These are phyloP conservation scores for Halictus ligatus DNA, from an alignment of 2,888 invertebrate genomes.

Conservation along the genomic window DNA sequence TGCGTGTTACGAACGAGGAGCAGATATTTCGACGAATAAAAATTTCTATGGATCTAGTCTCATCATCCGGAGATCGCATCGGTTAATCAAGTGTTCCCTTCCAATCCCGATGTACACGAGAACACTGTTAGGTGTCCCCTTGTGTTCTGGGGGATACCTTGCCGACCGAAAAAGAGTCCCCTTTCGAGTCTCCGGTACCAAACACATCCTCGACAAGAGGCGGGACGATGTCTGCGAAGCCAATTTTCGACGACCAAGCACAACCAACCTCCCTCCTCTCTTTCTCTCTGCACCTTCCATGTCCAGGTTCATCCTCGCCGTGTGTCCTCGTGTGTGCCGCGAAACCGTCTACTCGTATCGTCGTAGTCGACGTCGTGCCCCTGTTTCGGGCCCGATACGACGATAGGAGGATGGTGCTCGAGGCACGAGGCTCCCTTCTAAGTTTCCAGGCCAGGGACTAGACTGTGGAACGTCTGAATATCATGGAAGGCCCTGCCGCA, in stretches of 20 bases:
- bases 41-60: background rate
- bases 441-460: slow-evolving; percentile 81
- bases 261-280: background rate
- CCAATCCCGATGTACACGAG: background rate
- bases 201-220: background rate
- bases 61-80: background rate
- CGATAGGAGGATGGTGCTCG: slow-evolving; percentile 50
- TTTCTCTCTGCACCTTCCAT: background rate
- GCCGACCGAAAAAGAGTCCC: background rate
- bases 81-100: background rate
- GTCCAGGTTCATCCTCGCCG: slow-evolving; percentile 61
- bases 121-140: background rate
- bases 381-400: slow-evolving; percentile 27
- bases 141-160: background rate
- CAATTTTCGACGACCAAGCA: background rate
- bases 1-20: background rate
- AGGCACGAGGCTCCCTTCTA: slow-evolving; percentile 70
- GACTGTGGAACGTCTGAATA: slow-evolving; percentile 81
- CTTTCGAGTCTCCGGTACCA: slow-evolving; percentile 5
- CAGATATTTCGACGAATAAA: background rate
- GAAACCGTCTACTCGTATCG: slow-evolving; percentile 41
- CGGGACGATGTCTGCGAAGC: background rate
- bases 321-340: slow-evolving; percentile 49
- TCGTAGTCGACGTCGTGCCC: slow-evolving; percentile 34
- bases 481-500: slow-evolving; percentile 82